Percentiles rank a stretch among this genome's conserved stretches.
These are phyloP conservation scores for Lepidostoma basale DNA, from an alignment of 1,140 invertebrate genomes.

Conservation along the genomic window DNA sequence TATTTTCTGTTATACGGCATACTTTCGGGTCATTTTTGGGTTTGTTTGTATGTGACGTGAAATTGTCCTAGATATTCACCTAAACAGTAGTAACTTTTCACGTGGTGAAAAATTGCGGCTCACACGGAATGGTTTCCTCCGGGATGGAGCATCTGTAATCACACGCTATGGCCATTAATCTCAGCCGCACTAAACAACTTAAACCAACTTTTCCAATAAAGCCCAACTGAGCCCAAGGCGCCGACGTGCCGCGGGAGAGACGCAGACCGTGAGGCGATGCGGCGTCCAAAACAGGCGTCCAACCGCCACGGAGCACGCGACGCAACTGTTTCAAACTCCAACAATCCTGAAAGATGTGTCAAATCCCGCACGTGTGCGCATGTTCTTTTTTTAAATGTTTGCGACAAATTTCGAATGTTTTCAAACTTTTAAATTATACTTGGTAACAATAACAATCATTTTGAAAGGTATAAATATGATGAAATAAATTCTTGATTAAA, in stretches of 20 bases:
- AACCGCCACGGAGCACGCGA: constrained; percentile 26
- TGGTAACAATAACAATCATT: not conserved
- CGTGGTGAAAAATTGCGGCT: constrained; percentile 13
- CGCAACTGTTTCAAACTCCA: constrained; percentile 29
- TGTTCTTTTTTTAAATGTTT: constrained; percentile 28
- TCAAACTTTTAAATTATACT: too few species aligned
- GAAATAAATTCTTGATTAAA: not conserved
- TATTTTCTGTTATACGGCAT: too few species aligned
- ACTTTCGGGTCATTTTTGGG: too few species aligned
- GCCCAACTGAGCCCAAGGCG: constrained; percentile 14
- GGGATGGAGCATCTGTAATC: constrained; percentile 39
- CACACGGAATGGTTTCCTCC: constrained; percentile 1
- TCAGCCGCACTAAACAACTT: constrained; percentile 32
- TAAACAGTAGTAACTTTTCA: not conserved
- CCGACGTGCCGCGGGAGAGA: constrained; percentile 10
- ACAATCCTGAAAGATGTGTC: constrained; percentile 21
- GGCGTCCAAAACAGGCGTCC: constrained; percentile 4
- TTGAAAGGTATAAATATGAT: not conserved
- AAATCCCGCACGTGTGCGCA: constrained; percentile 35
- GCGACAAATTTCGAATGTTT: constrained; percentile 7
- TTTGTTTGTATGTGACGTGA: too few species aligned
- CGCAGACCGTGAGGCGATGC: not conserved
- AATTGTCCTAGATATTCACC: too few species aligned
- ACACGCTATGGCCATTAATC: constrained; percentile 38
- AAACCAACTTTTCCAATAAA: constrained; percentile 37